Evolutionary conservation across 2,888 invertebrate species (phyloP).

Genomic region (Allophyes oxyacanthae): DNA sequence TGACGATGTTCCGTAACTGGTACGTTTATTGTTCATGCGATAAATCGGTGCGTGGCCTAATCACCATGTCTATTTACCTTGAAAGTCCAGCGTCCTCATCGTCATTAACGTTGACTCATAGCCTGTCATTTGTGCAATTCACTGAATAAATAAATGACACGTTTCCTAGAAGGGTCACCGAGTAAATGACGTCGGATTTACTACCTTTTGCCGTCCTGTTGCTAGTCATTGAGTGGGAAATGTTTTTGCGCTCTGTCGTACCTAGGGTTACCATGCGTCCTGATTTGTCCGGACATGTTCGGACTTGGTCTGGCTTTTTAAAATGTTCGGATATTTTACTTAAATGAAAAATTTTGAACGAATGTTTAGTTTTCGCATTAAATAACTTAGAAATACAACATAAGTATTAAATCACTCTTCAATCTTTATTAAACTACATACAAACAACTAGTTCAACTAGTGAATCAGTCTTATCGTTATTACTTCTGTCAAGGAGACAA

Average conservation of each 20-base stretch:
- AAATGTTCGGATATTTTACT: too few species aligned
- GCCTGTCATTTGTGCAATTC: constrained; percentile 68
- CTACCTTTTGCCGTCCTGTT: constrained; percentile 18
- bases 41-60: constrained; percentile 61
- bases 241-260: constrained; percentile 9
- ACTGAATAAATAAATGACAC: constrained; percentile 70
- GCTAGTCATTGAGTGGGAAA: constrained; percentile 22
- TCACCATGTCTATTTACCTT: constrained; percentile 73
- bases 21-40: constrained; percentile 58
- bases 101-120: constrained; percentile 81
- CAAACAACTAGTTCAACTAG: too few species aligned
- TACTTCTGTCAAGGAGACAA: too few species aligned
- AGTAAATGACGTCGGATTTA: constrained; percentile 65
- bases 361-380: too few species aligned
- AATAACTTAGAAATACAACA: too few species aligned
- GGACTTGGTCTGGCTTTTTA: too few species aligned
- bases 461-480: too few species aligned
- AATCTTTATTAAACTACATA: too few species aligned
- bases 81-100: constrained; percentile 69
- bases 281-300: too few species aligned
- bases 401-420: too few species aligned
- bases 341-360: too few species aligned
- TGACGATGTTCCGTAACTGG: constrained; percentile 45
- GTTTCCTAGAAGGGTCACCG: constrained; percentile 74
- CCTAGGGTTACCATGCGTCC: too few species aligned